phyloP scores from a whole-genome alignment of 2,797 vertebrate species.

The Rhinatrema bivittatum region DNA sequence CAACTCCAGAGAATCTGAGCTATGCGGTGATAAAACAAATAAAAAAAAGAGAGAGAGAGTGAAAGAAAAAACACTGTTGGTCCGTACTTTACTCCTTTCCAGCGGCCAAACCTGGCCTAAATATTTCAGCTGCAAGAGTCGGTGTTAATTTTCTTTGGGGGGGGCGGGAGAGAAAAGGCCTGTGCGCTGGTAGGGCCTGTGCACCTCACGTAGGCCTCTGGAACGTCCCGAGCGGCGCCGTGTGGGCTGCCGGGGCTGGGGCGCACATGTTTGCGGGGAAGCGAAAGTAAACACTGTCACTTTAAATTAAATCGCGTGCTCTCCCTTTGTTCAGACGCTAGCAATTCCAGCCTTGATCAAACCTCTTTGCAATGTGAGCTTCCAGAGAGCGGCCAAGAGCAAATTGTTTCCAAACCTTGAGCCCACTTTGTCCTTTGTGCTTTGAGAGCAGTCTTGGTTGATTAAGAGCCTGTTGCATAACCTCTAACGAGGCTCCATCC shows the following conservation, averaged over 20 bases:
- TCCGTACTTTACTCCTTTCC: background rate
- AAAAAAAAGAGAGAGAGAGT: too few relatives aligned
- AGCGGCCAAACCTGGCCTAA: background rate
- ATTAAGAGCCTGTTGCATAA: constrained; percentile 29
- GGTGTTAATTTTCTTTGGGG: too few relatives aligned
- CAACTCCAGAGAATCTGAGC: too few relatives aligned
- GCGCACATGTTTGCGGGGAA: fast-evolving
- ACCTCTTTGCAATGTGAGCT: constrained; percentile 9
- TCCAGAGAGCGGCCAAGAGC: background rate
- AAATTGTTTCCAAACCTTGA: constrained; percentile 8
- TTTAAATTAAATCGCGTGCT: fast-evolving
- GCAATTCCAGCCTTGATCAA: background rate
- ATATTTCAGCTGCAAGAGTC: too few relatives aligned
- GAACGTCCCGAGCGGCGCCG: fast-evolving
- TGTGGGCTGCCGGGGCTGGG: background rate
- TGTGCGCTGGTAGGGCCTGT: background rate
- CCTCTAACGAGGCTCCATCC: constrained; percentile 8
- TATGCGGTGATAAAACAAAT: too few relatives aligned
- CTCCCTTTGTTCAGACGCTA: background rate
- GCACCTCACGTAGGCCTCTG: background rate
- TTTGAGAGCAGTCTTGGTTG: constrained; percentile 12
- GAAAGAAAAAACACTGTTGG: too few relatives aligned
- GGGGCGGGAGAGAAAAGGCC: too few relatives aligned
- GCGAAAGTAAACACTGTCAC: background rate
- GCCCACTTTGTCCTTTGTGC: background rate